Conservation (phyloP, 2,113 vertebrate genomes). For the Pedetes capensis region DNA sequence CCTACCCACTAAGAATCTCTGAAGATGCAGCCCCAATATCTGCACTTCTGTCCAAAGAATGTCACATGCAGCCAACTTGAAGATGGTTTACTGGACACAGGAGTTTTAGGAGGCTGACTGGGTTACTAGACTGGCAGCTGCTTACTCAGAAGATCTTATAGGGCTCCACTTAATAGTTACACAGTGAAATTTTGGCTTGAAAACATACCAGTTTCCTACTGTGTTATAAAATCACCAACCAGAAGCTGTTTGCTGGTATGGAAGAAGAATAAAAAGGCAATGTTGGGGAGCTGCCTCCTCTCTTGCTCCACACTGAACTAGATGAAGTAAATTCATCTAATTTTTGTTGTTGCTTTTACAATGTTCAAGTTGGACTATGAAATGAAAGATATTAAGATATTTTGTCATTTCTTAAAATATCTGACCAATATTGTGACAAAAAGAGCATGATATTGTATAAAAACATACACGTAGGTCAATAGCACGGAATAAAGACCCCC, state of each 20-base stretch:
- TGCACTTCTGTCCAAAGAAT: background rate
- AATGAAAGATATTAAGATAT: background rate
- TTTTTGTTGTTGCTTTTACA: background rate
- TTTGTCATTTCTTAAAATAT: background rate
- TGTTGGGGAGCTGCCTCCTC: background rate
- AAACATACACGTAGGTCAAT: background rate
- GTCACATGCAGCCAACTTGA: background rate
- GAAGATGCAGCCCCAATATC: accelerated
- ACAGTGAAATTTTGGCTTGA: background rate
- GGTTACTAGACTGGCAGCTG: background rate
- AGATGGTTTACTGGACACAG: no score
- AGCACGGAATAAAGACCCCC: background rate
- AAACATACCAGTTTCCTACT: background rate
- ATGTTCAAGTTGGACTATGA: background rate
- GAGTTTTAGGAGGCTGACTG: background rate
- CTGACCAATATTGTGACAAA: no score
- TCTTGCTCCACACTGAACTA: no score
- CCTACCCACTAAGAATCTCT: background rate
- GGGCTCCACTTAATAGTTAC: background rate
- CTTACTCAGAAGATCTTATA: background rate
- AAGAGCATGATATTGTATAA: no score
- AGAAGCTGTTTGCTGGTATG: background rate
- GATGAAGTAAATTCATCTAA: background rate
- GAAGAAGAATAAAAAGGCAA: background rate
- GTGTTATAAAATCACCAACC: background rate